Evolutionary conservation across 2,888 invertebrate species (phyloP).

Genomic region (Leptinotarsa rubiginosa): DNA sequence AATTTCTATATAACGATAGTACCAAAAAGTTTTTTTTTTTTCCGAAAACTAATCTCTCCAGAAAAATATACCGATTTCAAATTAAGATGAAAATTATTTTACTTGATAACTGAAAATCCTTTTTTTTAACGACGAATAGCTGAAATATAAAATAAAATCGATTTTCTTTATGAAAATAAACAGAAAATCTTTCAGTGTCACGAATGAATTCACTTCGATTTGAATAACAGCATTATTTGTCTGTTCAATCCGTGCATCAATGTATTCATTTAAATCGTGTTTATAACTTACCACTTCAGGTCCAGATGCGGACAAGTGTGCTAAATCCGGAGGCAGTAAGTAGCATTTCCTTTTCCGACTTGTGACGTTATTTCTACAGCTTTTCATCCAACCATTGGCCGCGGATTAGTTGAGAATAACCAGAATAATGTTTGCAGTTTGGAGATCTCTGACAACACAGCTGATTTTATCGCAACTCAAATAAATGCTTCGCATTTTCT

Average conservation of each 20-base stretch:
- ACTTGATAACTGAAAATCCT: too few relatives aligned
- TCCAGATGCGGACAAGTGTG: constrained; percentile 72
- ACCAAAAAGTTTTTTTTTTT: too few relatives aligned
- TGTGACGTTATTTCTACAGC: constrained; percentile 19
- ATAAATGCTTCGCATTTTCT: background rate
- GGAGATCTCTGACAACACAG: constrained; percentile 1
- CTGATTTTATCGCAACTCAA: background rate
- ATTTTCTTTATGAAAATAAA: background rate
- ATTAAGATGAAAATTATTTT: too few relatives aligned
- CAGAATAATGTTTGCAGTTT: background rate
- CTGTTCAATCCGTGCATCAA: constrained; percentile 23
- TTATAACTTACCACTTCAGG: constrained; percentile 60
- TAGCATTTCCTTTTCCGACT: constrained; percentile 55
- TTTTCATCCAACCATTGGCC: background rate
- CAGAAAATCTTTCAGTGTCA: background rate
- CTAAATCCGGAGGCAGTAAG: constrained; percentile 72
- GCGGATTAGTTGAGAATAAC: background rate
- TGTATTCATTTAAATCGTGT: constrained; percentile 26
- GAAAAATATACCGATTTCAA: too few relatives aligned
- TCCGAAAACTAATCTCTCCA: too few relatives aligned
- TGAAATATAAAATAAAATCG: background rate
- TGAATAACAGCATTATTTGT: background rate
- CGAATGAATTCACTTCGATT: background rate
- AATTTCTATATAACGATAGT: too few relatives aligned
- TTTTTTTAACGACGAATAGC: too few relatives aligned